A percentile compares a stretch with the other conserved stretches of the same genome.
Evolutionary conservation across 1,140 invertebrate species (phyloP).

Genomic region (Drosophila bipectinata): DNA sequence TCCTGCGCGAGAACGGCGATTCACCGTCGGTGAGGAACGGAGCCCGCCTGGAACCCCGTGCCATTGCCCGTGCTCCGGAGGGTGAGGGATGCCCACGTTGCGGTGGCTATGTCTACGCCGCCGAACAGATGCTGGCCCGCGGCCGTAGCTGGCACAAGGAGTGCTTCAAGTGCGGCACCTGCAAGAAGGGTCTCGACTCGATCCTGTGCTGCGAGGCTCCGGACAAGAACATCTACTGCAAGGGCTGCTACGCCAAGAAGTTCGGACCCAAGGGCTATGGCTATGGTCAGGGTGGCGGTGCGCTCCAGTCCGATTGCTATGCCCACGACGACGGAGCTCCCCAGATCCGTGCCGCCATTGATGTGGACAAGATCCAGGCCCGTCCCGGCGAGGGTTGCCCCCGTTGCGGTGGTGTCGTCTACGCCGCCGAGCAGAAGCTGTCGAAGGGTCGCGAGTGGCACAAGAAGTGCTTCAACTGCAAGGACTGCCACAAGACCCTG

Average conservation of each 20-base stretch:
- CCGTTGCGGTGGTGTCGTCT: slow-evolving; percentile 94
- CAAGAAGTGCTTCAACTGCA: slow-evolving; percentile 99
- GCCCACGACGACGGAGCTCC: slow-evolving; percentile 75
- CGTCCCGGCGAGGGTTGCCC: slow-evolving; percentile 94
- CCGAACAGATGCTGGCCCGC: slow-evolving; percentile 96
- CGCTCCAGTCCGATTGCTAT: slow-evolving; percentile 91
- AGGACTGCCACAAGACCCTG: slow-evolving; percentile 94
- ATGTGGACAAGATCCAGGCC: slow-evolving; percentile 92
- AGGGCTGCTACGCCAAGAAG: slow-evolving; percentile 97
- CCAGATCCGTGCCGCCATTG: slow-evolving; percentile 87
- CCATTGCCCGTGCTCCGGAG: slow-evolving; percentile 92
- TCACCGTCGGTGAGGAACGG: slow-evolving; percentile 65
- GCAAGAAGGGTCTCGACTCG: slow-evolving; percentile 97
- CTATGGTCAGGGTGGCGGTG: slow-evolving; percentile 95
- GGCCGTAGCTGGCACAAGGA: slow-evolving; percentile 97
- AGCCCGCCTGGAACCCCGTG: slow-evolving; percentile 86
- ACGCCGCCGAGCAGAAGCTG: slow-evolving; percentile 94
- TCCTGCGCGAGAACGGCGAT: slow-evolving; percentile 85
- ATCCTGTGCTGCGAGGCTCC: slow-evolving; percentile 97
- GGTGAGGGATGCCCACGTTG: slow-evolving; percentile 95
- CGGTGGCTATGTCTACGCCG: slow-evolving; percentile 95
- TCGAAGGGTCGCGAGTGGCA: slow-evolving; percentile 97
- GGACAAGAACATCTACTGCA: slow-evolving; percentile 98
- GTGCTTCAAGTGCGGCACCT: slow-evolving; percentile 97
- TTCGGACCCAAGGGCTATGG: slow-evolving; percentile 97